A percentile compares a stretch with the other conserved stretches of the same genome.
phyloP scores from a whole-genome alignment of 1,140 invertebrate species.

The Hesperophylax magnus region DNA sequence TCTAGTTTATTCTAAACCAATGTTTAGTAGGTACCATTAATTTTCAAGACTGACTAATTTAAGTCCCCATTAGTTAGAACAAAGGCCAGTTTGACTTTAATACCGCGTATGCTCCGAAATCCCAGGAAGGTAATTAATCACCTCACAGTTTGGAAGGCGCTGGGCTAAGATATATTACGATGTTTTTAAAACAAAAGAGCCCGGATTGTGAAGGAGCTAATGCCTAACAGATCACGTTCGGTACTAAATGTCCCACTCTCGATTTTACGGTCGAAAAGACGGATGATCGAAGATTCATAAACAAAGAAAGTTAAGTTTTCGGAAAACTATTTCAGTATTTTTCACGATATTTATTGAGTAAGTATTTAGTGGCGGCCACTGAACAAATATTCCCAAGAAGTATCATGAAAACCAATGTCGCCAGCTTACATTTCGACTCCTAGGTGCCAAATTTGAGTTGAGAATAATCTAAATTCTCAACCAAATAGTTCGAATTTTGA shows the following conservation, averaged over 20 bases:
- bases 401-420: too few relatives aligned
- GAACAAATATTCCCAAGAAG: too few relatives aligned
- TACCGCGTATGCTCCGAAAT: neutral
- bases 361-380: too few relatives aligned
- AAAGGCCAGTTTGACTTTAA: neutral
- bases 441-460: too few relatives aligned
- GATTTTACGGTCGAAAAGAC: slow-evolving; percentile 20
- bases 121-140: slow-evolving; percentile 10
- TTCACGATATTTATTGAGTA: too few relatives aligned
- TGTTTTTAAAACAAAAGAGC: slow-evolving; percentile 50
- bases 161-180: slow-evolving; percentile 43
- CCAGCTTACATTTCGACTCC: too few relatives aligned
- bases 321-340: too few relatives aligned
- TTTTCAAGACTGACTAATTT: neutral
- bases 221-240: slow-evolving; percentile 47
- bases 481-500: too few relatives aligned
- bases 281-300: neutral
- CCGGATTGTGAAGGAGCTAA: slow-evolving; percentile 45
- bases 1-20: too few relatives aligned
- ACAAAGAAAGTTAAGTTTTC: too few relatives aligned
- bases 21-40: too few relatives aligned
- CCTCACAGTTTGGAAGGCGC: slow-evolving; percentile 11
- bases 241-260: slow-evolving; percentile 32
- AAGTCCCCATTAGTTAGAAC: neutral
- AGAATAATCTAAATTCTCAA: too few relatives aligned